phyloP scores from a whole-genome alignment of 2,113 vertebrate genomes.

The Mugil cephalus region DNA sequence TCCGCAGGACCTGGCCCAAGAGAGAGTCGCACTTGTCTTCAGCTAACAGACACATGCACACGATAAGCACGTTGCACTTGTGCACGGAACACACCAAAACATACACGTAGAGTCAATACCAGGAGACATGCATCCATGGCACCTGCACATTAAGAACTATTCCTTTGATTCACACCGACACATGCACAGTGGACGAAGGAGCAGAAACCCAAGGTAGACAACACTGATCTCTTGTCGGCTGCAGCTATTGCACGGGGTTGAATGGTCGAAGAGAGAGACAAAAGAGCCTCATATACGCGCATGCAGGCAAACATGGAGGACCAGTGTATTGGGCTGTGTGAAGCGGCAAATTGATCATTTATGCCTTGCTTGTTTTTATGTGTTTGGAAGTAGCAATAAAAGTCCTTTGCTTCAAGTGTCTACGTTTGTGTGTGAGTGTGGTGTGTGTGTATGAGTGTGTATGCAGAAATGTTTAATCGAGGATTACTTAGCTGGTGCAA shows the following conservation, averaged over 20 bases:
- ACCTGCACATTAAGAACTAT: conserved; percentile 1
- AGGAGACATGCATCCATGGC: background rate
- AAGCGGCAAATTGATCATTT: conserved; percentile 24
- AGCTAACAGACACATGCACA: conserved; percentile 28
- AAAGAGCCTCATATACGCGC: background rate
- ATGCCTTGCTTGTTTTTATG: background rate
- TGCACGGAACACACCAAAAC: conserved; percentile 9
- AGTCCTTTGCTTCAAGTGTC: background rate
- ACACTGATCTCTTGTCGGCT: conserved; percentile 25
- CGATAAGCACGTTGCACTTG: conserved; percentile 8
- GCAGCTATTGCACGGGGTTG: background rate
- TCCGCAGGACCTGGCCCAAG: conserved; percentile 69
- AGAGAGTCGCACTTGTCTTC: conserved; percentile 39
- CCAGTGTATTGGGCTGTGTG: conserved; percentile 5
- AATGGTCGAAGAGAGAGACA: conserved; percentile 16
- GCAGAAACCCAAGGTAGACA: conserved; percentile 13
- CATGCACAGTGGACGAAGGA: background rate
- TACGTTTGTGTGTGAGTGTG: background rate
- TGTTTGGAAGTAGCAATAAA: conserved; percentile 19
- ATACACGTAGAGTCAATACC: background rate
- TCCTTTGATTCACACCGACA: background rate
- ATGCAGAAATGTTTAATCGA: conserved; percentile 29
- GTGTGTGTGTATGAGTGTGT: background rate
- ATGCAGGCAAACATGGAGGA: conserved; percentile 11
- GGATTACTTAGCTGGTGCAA: conserved; percentile 20